phyloP scores from a whole-genome alignment of 2,888 invertebrate species.

The Philaethria dido region DNA sequence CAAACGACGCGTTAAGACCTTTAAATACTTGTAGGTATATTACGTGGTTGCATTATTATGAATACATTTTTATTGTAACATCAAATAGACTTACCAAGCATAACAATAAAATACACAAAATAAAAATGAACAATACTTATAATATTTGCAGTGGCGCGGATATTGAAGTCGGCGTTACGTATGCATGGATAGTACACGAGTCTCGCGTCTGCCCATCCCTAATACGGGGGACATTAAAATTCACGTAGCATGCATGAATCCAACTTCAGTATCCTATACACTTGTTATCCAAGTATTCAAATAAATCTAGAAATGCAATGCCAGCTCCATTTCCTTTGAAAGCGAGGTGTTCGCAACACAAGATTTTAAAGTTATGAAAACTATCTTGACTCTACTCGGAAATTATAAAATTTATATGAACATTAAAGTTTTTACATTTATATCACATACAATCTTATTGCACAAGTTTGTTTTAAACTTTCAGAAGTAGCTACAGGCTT shows the following conservation, averaged over 20 bases:
- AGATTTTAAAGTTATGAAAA: conserved; percentile 25
- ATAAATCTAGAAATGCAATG: conserved; percentile 38
- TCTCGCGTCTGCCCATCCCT: conserved; percentile 30
- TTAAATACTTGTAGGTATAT: too few species aligned
- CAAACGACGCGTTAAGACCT: too few species aligned
- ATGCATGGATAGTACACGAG: conserved; percentile 28
- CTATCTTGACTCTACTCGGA: background rate
- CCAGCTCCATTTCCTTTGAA: conserved; percentile 30
- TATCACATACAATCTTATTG: background rate
- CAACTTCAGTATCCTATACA: conserved; percentile 35
- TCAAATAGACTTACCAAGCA: background rate
- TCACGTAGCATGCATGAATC: conserved; percentile 40
- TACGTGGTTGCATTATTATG: too few species aligned
- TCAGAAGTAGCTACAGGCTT: too few species aligned
- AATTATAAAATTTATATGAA: conserved; percentile 10
- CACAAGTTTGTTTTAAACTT: background rate
- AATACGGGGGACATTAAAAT: conserved; percentile 38
- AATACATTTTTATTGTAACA: background rate
- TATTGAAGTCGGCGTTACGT: conserved; percentile 16
- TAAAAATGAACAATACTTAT: conserved; percentile 4
- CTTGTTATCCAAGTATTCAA: conserved; percentile 38
- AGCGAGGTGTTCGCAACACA: conserved; percentile 13
- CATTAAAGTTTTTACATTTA: background rate
- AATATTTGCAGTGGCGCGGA: conserved; percentile 2
- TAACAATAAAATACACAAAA: conserved; percentile 1